Evolutionary conservation across 2,113 vertebrate genomes (phyloP), one percentile per base, ranked within the genome.

Genomic region (Hippocampus comes): DNA sequence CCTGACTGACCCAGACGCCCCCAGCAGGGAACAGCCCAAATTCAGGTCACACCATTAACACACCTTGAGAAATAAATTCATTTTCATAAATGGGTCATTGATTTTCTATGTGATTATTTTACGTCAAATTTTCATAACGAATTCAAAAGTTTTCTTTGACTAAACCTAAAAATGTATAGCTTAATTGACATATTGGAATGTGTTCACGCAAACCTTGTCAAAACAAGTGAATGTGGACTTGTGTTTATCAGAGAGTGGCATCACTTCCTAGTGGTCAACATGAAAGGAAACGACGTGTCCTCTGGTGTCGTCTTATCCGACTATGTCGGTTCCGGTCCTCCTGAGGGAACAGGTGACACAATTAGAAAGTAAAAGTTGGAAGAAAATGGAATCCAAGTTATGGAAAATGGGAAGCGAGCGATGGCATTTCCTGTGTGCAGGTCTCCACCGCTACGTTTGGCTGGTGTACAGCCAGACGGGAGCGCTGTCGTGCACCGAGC

Each of bases 361-460:
- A 11, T 18, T 5, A 18, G 2, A 18, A 18, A 1, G 14, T 67
- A 6, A 46, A 46, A 46, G 12, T 46, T 46, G 43, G 14, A 43
- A 43, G 43, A 14, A 12, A 38, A 38, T 38, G 34, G 34, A 38
- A 7, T 38, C 34, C 34, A 38, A 38, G 34, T 38, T 38, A 5
- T 46, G 43, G 11, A 46, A 46, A 46, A 12, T 46, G 43, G 15
- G 0, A 49, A 49, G 48, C 48, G 48, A 49, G 48, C 15, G 48
- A 49, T 17, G 15, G 48, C 48, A 17, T 51, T 51, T 17, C 15
- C 15, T 5, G 48, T 17, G 17, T 0, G 0, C 85, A 99, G 97
- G 97, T 75, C 95, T 99, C 34, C 97, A 99, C 84, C 94, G 96
- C 71, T 98, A 99, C 0, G 94, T 98, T 82, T 99, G 96, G 96